Evolutionary conservation across 1,140 invertebrate genomes (phyloP), one percentile per base, ranked within the genome.

Genomic region (Drosophila sucinea): DNA sequence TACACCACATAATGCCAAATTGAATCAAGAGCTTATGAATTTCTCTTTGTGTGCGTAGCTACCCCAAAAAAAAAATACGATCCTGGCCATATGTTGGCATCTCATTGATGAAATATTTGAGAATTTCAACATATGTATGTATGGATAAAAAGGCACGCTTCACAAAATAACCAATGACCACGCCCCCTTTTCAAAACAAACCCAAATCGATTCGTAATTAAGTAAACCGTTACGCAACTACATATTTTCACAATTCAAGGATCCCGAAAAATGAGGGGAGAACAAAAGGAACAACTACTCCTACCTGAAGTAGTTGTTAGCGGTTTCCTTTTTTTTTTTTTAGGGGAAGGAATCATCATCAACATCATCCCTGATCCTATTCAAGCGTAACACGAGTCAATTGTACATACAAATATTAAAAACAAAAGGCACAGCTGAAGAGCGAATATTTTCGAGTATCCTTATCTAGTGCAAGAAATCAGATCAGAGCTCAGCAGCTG

Each of bases 331-430:
- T 41, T 17, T 35, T 56, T 17, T n/a, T 11, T 2, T 41, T 51
- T 51, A 51, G 23, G 44, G 44, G 44, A 51, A 27, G 23, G 23
- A 51, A 51, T 2, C 23, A 27, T 27, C 44, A 17, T 27, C 23
- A 1, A 17, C 25, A 51, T 25, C 27, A 51, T 51, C 11, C 1
- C 17, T 51, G 25, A 5, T 51, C 8, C 7, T 51, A 73, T 79
- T 84, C 74, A 73, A 66, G 81, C 74, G 76, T 74, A 87, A 82
- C 83, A 87, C 82, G 83, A 86, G 83, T 82, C 84, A 87, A 64
- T 73, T 72, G 56, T 78, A 41, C 71, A 71, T 47, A 17, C 17
- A 17, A 17, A 17, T 17, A 17, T 17, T 17, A 17, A 35, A 55
- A 67, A 70, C 61, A 63, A 69, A 60, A 47, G 10, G 57, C 17